Evolutionary conservation across 2,113 vertebrate genomes (phyloP).

Genomic region (Panthera uncia): DNA sequence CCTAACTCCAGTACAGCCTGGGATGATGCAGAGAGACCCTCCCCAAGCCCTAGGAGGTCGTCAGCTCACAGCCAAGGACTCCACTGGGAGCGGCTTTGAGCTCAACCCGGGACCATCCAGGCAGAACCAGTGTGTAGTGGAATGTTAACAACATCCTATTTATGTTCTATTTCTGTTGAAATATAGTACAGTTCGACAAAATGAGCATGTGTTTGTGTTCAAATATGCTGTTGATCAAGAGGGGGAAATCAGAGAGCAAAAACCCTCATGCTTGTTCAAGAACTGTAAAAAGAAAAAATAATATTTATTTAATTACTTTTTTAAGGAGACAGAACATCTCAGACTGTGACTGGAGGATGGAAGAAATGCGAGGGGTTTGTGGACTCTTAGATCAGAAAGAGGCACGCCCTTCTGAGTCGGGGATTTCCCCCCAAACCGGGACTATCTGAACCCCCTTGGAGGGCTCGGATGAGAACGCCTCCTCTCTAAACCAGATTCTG

Average conservation of each 20-base stretch:
- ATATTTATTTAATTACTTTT: background rate
- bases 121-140: background rate
- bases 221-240: background rate
- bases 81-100: background rate
- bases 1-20: background rate
- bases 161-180: constrained; percentile 8
- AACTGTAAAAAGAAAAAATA: background rate
- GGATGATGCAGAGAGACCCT: no score
- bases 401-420: background rate
- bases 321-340: background rate
- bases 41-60: background rate
- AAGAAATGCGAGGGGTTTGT: background rate
- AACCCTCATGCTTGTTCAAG: background rate
- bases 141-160: background rate
- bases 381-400: background rate
- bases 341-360: background rate
- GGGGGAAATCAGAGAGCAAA: background rate
- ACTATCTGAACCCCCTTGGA: rapidly evolving
- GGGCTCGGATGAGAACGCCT: background rate
- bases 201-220: background rate
- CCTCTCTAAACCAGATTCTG: background rate
- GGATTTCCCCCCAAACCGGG: background rate
- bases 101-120: background rate
- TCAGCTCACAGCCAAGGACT: background rate
- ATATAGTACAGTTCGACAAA: background rate